Conservation (phyloP, 1,140 invertebrate species). For the Trypoxylus dichotomus region DNA sequence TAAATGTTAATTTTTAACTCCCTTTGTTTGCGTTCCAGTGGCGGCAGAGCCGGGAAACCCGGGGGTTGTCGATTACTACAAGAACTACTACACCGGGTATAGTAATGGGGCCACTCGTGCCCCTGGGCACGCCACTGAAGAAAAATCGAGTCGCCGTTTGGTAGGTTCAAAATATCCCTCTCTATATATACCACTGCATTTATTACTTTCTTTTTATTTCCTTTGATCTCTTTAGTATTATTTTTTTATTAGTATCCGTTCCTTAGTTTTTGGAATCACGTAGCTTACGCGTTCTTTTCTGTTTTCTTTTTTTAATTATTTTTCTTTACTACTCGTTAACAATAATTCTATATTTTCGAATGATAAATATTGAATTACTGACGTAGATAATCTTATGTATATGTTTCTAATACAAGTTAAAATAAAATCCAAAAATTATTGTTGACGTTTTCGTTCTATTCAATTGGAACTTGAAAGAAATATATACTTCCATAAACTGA, state of each 20-base stretch:
- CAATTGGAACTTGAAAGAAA: neutral
- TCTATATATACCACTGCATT: neutral
- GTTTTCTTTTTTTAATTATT: neutral
- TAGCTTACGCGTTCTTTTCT: neutral
- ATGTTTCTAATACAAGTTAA: neutral
- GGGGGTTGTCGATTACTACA: conserved; percentile 78
- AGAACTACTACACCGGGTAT: conserved; percentile 70
- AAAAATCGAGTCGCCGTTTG: conserved; percentile 68
- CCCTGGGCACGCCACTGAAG: conserved; percentile 61
- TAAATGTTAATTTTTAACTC: conserved; percentile 50
- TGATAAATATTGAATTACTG: neutral
- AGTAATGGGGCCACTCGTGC: conserved; percentile 57
- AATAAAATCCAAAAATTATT: neutral
- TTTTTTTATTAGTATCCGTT: neutral
- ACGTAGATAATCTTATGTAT: neutral
- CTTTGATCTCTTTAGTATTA: neutral
- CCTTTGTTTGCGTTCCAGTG: conserved; percentile 72
- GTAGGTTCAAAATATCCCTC: conserved; percentile 57
- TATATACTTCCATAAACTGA: neutral
- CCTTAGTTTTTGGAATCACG: neutral
- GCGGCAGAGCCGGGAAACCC: conserved; percentile 69
- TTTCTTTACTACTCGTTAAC: neutral
- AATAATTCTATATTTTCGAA: neutral
- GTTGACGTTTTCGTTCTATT: no score
- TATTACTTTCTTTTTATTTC: neutral